Conservation (phyloP, 2,888 invertebrate genomes). For the Plebejus argus region DNA sequence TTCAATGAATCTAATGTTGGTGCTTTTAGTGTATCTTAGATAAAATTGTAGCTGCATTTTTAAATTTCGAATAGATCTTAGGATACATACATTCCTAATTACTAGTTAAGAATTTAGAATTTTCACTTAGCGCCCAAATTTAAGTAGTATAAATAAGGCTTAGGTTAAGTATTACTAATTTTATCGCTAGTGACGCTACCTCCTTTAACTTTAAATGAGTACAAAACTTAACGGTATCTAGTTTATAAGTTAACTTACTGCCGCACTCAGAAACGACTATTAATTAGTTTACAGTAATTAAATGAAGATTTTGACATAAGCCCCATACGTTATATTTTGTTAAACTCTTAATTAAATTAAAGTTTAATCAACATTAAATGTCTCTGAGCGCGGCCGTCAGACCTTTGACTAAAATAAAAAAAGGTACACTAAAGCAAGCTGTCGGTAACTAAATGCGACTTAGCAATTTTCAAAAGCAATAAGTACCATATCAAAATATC, state of each 20-base stretch:
- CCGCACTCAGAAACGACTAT: too few relatives aligned
- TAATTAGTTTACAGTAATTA: too few relatives aligned
- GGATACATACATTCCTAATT: slow-evolving; percentile 1
- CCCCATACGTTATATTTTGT: too few relatives aligned
- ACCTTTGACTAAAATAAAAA: neutral
- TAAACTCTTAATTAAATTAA: too few relatives aligned
- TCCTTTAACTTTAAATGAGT: slow-evolving; percentile 1
- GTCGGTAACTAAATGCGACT: too few relatives aligned
- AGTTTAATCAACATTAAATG: too few relatives aligned
- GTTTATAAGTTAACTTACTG: neutral
- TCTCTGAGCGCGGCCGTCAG: too few relatives aligned
- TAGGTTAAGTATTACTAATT: neutral
- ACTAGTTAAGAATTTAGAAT: neutral
- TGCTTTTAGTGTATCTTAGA: neutral
- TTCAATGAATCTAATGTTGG: slow-evolving; percentile 1
- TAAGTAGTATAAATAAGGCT: neutral
- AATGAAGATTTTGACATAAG: too few relatives aligned
- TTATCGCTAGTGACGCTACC: slow-evolving; percentile 2
- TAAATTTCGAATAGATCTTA: neutral
- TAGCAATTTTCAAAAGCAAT: too few relatives aligned
- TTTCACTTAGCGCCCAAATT: neutral
- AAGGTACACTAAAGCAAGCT: neutral
- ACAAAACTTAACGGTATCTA: neutral
- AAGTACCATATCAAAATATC: too few relatives aligned
- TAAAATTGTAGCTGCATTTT: neutral